These are phyloP conservation scores for Papilio polyxenes DNA, from an alignment of 1,140 invertebrate species.

Conservation along the genomic window DNA sequence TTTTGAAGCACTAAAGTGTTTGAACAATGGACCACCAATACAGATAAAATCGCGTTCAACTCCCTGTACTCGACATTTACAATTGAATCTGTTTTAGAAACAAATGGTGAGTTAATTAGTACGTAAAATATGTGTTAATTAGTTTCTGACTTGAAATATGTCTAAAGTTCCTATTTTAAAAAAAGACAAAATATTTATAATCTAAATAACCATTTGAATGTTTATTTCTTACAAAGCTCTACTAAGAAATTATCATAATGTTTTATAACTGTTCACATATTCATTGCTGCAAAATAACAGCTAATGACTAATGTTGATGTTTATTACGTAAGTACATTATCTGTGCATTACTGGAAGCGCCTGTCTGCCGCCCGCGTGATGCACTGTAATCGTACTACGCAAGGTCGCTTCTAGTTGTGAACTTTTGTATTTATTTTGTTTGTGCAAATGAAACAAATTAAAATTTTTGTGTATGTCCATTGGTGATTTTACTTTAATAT, in stretches of 20 bases:
- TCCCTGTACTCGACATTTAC: neutral
- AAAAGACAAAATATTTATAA: too few species aligned
- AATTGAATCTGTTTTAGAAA: neutral
- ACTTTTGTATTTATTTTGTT: neutral
- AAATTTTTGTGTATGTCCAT: neutral
- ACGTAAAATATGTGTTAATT: too few species aligned
- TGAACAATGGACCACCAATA: slow-evolving; percentile 34
- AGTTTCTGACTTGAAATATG: too few species aligned
- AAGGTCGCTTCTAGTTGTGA: neutral
- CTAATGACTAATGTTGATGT: neutral
- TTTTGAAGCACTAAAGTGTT: neutral
- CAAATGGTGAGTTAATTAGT: too few species aligned
- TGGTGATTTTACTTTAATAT: neutral
- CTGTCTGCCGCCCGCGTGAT: neutral
- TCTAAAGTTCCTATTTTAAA: too few species aligned
- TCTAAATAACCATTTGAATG: too few species aligned
- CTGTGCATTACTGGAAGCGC: neutral
- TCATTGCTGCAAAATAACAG: neutral
- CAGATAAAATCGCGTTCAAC: neutral
- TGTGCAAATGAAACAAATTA: neutral
- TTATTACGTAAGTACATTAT: slow-evolving; percentile 12
- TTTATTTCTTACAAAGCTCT: neutral
- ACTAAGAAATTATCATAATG: neutral
- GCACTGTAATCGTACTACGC: neutral
- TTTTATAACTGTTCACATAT: neutral